These are phyloP conservation scores for Drosophila maculinotata DNA, from an alignment of 2,888 invertebrate species.

Conservation along the genomic window DNA sequence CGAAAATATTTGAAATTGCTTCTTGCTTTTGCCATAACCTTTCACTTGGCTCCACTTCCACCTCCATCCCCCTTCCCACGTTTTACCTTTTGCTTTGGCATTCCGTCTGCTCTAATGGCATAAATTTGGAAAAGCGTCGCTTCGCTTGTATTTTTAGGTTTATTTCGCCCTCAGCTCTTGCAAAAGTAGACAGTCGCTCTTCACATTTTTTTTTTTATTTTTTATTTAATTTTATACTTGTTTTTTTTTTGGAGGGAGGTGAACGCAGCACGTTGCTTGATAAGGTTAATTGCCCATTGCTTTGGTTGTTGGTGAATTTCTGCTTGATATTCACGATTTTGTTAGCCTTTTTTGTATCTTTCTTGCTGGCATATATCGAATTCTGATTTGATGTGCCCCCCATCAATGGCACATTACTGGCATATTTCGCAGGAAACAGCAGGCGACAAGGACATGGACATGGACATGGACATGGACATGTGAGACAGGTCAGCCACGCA, in stretches of 20 bases:
- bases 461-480: slow-evolving; percentile 12
- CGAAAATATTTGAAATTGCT: slow-evolving; percentile 79
- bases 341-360: slow-evolving; percentile 34
- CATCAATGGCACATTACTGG: slow-evolving; percentile 40
- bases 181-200: slow-evolving; percentile 44
- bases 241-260: slow-evolving; percentile 2
- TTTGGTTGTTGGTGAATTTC: slow-evolving; percentile 43
- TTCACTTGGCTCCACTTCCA: slow-evolving; percentile 37
- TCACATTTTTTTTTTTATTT: slow-evolving; percentile 33
- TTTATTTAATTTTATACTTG: slow-evolving; percentile 8
- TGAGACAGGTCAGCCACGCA: slow-evolving; percentile 58
- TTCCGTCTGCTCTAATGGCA: slow-evolving; percentile 80
- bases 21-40: slow-evolving; percentile 70
- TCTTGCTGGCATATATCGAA: slow-evolving; percentile 43
- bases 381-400: slow-evolving; percentile 50
- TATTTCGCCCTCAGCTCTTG: slow-evolving; percentile 45
- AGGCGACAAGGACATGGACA: slow-evolving; percentile 32
- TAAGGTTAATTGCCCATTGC: slow-evolving; percentile 78
- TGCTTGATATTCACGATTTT: slow-evolving; percentile 50
- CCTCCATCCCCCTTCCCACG: not conserved
- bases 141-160: slow-evolving; percentile 45
- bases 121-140: slow-evolving; percentile 65
- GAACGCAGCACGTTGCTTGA: slow-evolving; percentile 57
- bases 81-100: slow-evolving; percentile 54
- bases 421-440: slow-evolving; percentile 51